phyloP scores from a whole-genome alignment of 2,113 vertebrate genomes.

The Rhagologus leucostigma region DNA sequence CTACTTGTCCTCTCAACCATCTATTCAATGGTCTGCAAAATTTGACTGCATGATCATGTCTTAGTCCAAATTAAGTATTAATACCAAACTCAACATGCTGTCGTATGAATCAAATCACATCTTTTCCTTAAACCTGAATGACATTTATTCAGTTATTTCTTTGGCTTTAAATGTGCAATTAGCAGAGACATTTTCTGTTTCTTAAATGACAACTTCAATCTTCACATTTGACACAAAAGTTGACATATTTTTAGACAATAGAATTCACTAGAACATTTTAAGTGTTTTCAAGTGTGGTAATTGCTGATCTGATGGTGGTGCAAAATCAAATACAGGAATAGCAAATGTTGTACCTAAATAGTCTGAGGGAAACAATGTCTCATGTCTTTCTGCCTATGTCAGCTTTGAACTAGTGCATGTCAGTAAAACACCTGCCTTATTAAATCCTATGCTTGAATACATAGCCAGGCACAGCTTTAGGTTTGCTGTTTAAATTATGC shows the following conservation, averaged over 20 bases:
- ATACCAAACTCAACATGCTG: neutral
- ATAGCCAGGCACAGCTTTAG: neutral
- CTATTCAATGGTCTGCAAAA: neutral
- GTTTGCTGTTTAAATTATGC: slow-evolving; percentile 7
- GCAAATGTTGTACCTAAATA: slow-evolving; percentile 58
- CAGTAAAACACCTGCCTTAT: slow-evolving; percentile 46
- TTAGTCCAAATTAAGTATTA: neutral
- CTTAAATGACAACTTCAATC: slow-evolving; percentile 58
- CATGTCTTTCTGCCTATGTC: neutral
- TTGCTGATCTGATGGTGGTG: slow-evolving; percentile 22
- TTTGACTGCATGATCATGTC: neutral
- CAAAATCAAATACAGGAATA: slow-evolving; percentile 55
- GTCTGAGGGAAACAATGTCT: slow-evolving; percentile 51
- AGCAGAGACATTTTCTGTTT: slow-evolving; percentile 25
- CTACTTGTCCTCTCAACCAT: neutral
- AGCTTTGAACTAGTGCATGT: slow-evolving; percentile 1
- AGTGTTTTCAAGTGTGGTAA: slow-evolving; percentile 42
- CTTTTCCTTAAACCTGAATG: slow-evolving; percentile 30
- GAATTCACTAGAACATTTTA: slow-evolving; percentile 28
- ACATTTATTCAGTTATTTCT: slow-evolving; percentile 51
- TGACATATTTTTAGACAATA: slow-evolving; percentile 67
- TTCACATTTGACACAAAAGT: slow-evolving; percentile 47
- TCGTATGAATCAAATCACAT: neutral
- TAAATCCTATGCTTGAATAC: slow-evolving; percentile 9
- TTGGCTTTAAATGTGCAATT: slow-evolving; percentile 43